Evolutionary conservation across 2,113 vertebrate species (phyloP).

Genomic region (Caretta caretta): DNA sequence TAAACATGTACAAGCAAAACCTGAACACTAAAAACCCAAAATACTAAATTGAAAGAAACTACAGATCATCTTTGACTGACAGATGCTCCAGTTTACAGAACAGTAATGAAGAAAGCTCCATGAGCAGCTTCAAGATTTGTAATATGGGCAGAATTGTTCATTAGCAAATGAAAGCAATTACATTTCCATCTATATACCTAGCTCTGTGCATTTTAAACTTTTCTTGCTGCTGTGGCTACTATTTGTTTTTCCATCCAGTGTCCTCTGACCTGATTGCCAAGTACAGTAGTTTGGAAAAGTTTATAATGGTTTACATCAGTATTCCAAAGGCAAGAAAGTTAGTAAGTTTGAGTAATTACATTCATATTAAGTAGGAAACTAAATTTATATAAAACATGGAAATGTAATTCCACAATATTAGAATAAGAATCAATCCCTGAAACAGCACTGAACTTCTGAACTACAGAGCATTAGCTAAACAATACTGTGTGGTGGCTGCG

Average conservation of each 20-base stretch:
- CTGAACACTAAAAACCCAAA: neutral
- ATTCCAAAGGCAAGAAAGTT: neutral
- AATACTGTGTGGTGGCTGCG: neutral
- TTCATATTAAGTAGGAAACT: neutral
- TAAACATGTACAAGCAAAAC: neutral
- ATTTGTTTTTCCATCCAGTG: neutral
- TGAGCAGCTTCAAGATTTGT: neutral
- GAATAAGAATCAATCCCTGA: neutral
- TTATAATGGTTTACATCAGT: neutral
- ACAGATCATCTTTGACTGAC: neutral
- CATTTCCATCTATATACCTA: neutral
- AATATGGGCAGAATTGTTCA: neutral
- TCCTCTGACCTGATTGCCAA: neutral
- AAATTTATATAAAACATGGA: neutral
- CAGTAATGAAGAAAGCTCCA: neutral
- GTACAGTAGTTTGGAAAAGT: neutral
- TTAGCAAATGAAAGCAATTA: neutral
- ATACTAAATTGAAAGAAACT: neutral
- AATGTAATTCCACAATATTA: neutral
- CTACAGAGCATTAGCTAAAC: neutral
- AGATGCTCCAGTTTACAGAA: neutral
- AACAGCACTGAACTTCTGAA: neutral
- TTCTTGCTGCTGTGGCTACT: neutral
- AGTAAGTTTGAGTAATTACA: neutral
- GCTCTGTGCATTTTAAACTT: neutral